phyloP scores from a whole-genome alignment of 2,888 invertebrate species.

The Himalopsyche tibetana region DNA sequence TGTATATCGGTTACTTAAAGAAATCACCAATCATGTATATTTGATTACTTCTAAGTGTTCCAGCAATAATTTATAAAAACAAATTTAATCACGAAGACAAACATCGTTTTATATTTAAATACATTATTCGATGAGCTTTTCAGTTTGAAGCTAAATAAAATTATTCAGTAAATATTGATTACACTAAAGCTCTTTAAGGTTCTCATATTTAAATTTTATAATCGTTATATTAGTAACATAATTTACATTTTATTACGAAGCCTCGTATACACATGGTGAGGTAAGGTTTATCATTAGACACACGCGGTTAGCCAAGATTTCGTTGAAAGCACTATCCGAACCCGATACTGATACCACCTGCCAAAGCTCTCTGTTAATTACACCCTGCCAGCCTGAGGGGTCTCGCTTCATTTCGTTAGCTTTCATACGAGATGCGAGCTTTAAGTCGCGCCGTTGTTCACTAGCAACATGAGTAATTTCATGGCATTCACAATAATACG shows the following conservation, averaged over 20 bases:
- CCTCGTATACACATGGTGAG: not conserved
- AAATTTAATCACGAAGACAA: too few relatives aligned
- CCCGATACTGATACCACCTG: conserved; percentile 37
- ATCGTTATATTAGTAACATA: not conserved
- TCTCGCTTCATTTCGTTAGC: conserved; percentile 31
- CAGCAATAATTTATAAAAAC: too few relatives aligned
- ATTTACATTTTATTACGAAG: conserved; percentile 22
- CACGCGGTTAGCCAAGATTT: conserved; percentile 40
- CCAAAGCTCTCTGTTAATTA: conserved; percentile 42
- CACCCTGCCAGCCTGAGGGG: not conserved
- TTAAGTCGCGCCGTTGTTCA: not conserved
- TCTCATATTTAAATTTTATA: not conserved
- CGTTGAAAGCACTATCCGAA: conserved; percentile 25
- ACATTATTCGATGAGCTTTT: too few relatives aligned
- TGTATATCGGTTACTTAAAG: too few relatives aligned
- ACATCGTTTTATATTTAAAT: too few relatives aligned
- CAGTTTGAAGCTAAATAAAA: too few relatives aligned
- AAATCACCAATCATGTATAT: too few relatives aligned
- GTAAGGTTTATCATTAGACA: conserved; percentile 17
- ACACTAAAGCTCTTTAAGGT: too few relatives aligned
- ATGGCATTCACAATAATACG: too few relatives aligned
- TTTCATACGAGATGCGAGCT: not conserved
- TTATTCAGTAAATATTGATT: too few relatives aligned
- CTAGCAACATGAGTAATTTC: too few relatives aligned
- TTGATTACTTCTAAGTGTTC: too few relatives aligned